Evolutionary conservation across 2,888 invertebrate species (phyloP).

Genomic region (Drosophila glabriapex): DNA sequence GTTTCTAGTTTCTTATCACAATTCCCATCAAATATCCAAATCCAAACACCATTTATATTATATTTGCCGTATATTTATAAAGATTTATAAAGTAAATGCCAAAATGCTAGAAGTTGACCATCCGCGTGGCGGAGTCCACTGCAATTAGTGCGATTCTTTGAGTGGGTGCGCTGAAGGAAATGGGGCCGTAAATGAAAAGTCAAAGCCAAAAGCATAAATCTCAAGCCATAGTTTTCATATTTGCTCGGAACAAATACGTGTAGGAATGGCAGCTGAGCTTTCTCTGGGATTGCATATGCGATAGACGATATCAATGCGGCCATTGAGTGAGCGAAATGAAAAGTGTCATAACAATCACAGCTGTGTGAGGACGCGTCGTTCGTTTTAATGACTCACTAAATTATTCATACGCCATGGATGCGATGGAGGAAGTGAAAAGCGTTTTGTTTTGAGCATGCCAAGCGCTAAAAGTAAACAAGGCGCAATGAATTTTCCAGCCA

Average conservation of each 20-base stretch:
- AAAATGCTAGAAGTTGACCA: conserved; percentile 5
- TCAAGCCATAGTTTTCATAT: conserved; percentile 36
- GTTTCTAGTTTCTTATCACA: not conserved
- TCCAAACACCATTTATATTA: not conserved
- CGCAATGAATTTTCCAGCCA: conserved; percentile 75
- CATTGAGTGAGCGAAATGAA: conserved; percentile 71
- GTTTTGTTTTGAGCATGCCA: conserved; percentile 79
- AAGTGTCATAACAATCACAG: conserved; percentile 78
- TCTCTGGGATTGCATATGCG: conserved; percentile 2
- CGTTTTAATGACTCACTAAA: conserved; percentile 80
- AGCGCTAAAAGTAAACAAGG: conserved; percentile 80
- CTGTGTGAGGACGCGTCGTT: conserved; percentile 60
- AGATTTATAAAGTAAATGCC: conserved; percentile 8
- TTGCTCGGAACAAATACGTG: conserved; percentile 31
- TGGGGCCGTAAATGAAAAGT: conserved; percentile 11
- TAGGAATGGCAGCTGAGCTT: conserved; percentile 19
- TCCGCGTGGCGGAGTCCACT: conserved; percentile 23
- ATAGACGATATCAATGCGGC: conserved; percentile 40
- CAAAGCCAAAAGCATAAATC: conserved; percentile 9
- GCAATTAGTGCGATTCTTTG: conserved; percentile 63
- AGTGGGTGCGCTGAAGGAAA: conserved; percentile 36
- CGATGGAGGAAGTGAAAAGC: conserved; percentile 70
- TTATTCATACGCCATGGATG: conserved; percentile 80
- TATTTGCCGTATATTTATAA: not conserved
- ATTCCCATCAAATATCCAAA: not conserved